Conservation (phyloP, 2,888 invertebrate species). For the Coleophora deauratella region DNA sequence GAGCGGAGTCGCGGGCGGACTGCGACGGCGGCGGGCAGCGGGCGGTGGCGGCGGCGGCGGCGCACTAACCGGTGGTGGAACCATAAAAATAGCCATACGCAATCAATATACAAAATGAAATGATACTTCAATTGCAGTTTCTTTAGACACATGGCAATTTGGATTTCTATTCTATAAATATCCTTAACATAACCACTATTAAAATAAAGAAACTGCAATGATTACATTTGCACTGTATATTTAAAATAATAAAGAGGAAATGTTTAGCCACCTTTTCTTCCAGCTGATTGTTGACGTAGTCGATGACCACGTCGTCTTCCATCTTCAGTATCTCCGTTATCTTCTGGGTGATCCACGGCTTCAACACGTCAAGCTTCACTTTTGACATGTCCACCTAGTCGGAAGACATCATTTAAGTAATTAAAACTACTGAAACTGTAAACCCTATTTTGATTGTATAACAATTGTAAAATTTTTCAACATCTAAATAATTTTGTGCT, state of each 20-base stretch:
- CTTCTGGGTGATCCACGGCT: conserved; percentile 99
- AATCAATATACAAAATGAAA: conserved; percentile 69
- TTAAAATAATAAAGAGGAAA: conserved; percentile 18
- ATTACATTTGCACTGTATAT: conserved; percentile 57
- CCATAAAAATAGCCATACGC: conserved; percentile 74
- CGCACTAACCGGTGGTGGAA: conserved; percentile 66
- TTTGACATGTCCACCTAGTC: conserved; percentile 95
- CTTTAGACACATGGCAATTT: conserved; percentile 25
- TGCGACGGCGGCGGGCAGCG: conserved; percentile 41
- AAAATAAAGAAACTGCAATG: conserved; percentile 67
- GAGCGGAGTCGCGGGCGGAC: conserved; percentile 47
- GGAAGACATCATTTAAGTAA: background rate
- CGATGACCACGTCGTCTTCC: conserved; percentile 99
- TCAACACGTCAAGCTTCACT: conserved; percentile 97
- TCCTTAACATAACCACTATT: conserved; percentile 14
- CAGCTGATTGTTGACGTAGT: conserved; percentile 98
- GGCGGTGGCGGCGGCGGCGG: conserved; percentile 45
- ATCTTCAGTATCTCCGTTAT: conserved; percentile 96
- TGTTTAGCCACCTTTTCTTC: conserved; percentile 87
- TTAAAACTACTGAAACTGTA: too few relatives aligned
- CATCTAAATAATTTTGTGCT: too few relatives aligned
- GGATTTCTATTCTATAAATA: background rate
- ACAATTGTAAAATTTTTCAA: too few relatives aligned
- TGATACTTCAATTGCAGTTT: conserved; percentile 67
- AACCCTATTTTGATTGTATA: too few relatives aligned